Conservation (phyloP, 2,888 invertebrate genomes). For the Callosobruchus maculatus region DNA sequence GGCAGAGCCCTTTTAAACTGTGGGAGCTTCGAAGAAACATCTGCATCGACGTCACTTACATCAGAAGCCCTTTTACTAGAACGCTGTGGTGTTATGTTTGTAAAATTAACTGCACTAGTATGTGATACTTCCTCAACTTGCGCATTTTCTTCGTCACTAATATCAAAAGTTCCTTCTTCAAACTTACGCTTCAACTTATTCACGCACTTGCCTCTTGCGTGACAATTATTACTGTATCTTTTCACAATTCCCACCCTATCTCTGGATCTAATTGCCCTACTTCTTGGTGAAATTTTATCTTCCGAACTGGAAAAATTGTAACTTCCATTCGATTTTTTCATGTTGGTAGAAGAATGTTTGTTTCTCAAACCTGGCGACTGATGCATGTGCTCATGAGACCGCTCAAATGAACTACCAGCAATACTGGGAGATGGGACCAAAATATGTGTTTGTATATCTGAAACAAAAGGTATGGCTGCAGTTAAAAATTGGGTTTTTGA, state of each 20-base stretch:
- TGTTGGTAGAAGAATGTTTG: not conserved
- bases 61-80: not conserved
- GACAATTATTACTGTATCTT: not conserved
- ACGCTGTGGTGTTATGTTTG: not conserved
- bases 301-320: not conserved
- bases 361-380: not conserved
- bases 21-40: slow-evolving; percentile 41
- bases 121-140: not conserved
- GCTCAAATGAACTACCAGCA: not conserved
- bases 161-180: not conserved
- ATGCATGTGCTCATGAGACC: not conserved
- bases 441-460: not conserved
- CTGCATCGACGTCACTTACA: not conserved
- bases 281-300: not conserved
- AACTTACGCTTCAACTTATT: not conserved
- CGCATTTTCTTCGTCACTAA: not conserved
- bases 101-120: not conserved
- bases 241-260: not conserved
- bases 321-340: not conserved
- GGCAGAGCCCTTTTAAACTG: slow-evolving; percentile 59
- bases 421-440: not conserved
- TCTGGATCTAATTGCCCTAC: not conserved
- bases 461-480: not conserved
- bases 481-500: too few species aligned
- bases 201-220: not conserved